phyloP scores from a whole-genome alignment of 2,888 invertebrate genomes.

The Microdon myrmicae region DNA sequence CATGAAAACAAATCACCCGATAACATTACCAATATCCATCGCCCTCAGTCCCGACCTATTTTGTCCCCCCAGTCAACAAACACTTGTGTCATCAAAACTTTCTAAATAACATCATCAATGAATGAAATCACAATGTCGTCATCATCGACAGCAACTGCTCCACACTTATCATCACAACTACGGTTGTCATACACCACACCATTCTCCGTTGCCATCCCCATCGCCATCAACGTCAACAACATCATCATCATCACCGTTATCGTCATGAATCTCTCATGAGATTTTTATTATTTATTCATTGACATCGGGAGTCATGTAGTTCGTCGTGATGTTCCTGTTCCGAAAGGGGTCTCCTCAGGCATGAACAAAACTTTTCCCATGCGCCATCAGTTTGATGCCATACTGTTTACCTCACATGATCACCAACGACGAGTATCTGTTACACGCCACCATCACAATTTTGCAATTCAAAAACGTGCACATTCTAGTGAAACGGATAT shows the following conservation, averaged over 20 bases:
- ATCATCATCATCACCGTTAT: slow-evolving; percentile 17
- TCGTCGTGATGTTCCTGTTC: slow-evolving; percentile 41
- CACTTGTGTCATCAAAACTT: slow-evolving; percentile 40
- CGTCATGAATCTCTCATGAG: slow-evolving; percentile 43
- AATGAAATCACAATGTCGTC: too few species aligned
- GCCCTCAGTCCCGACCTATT: slow-evolving; percentile 3
- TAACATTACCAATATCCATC: too few species aligned
- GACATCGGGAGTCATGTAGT: slow-evolving; percentile 44
- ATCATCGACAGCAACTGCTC: slow-evolving; percentile 23
- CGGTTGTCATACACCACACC: slow-evolving; percentile 10
- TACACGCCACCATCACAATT: slow-evolving; percentile 16
- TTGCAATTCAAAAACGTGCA: slow-evolving; percentile 45
- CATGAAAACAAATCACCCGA: slow-evolving; percentile 45
- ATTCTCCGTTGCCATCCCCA: not conserved
- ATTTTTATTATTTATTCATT: slow-evolving; percentile 45
- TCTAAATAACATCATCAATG: slow-evolving; percentile 33
- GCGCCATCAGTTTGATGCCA: slow-evolving; percentile 32
- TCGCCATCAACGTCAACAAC: slow-evolving; percentile 4
- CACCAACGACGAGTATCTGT: not conserved
- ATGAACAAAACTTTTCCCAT: slow-evolving; percentile 46
- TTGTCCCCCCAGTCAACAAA: slow-evolving; percentile 39
- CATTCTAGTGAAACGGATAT: slow-evolving; percentile 33
- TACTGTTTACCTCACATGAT: slow-evolving; percentile 17
- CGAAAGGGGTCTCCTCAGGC: slow-evolving; percentile 20
- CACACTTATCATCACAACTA: slow-evolving; percentile 10